Evolutionary conservation across 2,113 vertebrate genomes (phyloP).

Genomic region (Lasiurus borealis): DNA sequence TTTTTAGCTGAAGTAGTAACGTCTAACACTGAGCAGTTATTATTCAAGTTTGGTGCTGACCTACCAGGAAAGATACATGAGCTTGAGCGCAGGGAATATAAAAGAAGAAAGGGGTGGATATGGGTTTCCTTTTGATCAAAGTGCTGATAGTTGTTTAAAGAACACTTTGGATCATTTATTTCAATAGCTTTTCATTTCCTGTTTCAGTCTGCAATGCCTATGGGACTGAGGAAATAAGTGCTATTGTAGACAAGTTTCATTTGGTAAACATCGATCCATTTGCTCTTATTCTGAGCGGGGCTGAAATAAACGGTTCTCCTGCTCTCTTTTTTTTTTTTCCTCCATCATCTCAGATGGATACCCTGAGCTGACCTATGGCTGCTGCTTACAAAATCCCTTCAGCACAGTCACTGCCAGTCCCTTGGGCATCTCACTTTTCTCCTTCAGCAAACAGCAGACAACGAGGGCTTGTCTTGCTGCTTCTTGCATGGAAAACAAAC

Average conservation of each 20-base stretch:
- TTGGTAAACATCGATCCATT: constrained; percentile 65
- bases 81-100: neutral
- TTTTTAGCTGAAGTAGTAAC: neutral
- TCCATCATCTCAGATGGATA: neutral
- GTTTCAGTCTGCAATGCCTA: constrained; percentile 32
- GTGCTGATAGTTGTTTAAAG: constrained; percentile 48
- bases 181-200: constrained; percentile 69
- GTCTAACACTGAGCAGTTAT: neutral
- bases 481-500: neutral
- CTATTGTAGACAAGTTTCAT: constrained; percentile 37
- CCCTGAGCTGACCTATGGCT: neutral
- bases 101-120: neutral
- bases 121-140: constrained; percentile 25
- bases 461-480: neutral
- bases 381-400: neutral
- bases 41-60: neutral
- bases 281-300: constrained; percentile 45
- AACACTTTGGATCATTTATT: constrained; percentile 54
- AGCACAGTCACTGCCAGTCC: neutral
- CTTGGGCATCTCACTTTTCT: neutral
- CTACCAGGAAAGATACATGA: neutral
- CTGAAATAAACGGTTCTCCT: constrained; percentile 24
- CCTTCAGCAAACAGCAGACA: neutral
- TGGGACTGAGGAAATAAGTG: constrained; percentile 42
- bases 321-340: neutral